Base-by-base conservation (phyloP, 2,888 invertebrate species). In the Mystacides longicornis region DNA sequence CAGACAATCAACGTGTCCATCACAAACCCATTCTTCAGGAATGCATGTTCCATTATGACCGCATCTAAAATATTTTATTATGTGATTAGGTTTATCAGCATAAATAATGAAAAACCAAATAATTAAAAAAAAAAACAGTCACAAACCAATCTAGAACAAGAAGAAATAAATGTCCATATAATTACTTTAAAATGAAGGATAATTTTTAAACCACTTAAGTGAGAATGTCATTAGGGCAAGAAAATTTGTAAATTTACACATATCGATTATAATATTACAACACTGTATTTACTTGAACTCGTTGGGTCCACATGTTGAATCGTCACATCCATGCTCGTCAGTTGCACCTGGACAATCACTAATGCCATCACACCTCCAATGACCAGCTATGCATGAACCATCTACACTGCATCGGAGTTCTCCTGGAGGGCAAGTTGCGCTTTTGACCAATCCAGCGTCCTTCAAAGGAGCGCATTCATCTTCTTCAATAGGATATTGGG, bases 351-450 rank as follows among this genome's bases (percentile, higher is more conserved):
- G 69, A 60, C 86, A 86, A 65, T 86, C 85, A 1, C 69, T 68
- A 14, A 77, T 77, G 2, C 80, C 78, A 62, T 85, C 84, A 64
- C 86, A 86, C 48, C 80, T 70, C 82, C 83, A 83, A 58, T 81
- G 79, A 9, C 74, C 65, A 0, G 82, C 81, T 47, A 84, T 75
- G 64, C 84, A 84, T 5, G 79, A 73, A 0, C 78, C 78, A 62
- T 84, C 83, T 20, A 67, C 66, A 0, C 67, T 65, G 60, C 84
- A 84, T 21, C 73, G 68, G 61, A 80, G 70, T 69, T 84, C 84
- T 43, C 77, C 75, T 1, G 67, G 65, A 54, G 71, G 71, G 64
- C 84, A 84, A 1, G 68, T 67, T 1, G 68, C 67, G 18, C 43
- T 27, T 3, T 16, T 18, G 16, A 18, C 45, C 23, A 27, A 16